Conservation (phyloP, 2,113 vertebrate species). For the Okapia johnstoni region DNA sequence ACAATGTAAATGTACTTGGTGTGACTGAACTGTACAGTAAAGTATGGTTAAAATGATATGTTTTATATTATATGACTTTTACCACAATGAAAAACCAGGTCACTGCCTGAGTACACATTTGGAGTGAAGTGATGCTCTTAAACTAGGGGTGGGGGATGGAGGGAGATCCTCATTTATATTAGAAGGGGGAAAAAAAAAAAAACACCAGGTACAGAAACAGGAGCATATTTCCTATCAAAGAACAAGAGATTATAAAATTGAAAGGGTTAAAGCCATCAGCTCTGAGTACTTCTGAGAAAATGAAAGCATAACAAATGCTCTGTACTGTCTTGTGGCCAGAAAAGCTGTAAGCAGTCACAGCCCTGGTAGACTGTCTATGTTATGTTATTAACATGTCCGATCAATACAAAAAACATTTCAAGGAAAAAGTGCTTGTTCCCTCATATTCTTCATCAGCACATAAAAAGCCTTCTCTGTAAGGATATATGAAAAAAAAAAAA, state of each 20-base stretch:
- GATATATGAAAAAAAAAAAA: background rate
- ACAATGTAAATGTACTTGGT: background rate
- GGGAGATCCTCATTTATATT: background rate
- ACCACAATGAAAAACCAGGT: background rate
- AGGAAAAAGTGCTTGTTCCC: background rate
- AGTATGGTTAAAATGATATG: background rate
- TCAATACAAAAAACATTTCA: background rate
- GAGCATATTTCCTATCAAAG: background rate
- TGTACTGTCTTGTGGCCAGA: background rate
- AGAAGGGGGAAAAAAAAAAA: background rate
- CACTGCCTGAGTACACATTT: background rate
- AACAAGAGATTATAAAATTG: background rate
- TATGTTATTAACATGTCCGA: background rate
- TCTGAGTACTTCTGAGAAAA: background rate
- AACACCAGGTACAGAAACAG: background rate
- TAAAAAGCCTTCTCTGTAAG: background rate
- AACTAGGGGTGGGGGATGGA: rapidly evolving
- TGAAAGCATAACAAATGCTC: background rate
- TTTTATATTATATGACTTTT: background rate
- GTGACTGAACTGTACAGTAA: background rate
- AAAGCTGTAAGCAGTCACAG: background rate
- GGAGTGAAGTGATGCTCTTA: background rate
- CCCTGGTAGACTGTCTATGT: background rate
- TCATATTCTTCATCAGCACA: background rate
- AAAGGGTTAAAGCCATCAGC: background rate